Evolutionary conservation across 2,113 vertebrate species (phyloP).

Genomic region (Romanogobio albipinnatus): DNA sequence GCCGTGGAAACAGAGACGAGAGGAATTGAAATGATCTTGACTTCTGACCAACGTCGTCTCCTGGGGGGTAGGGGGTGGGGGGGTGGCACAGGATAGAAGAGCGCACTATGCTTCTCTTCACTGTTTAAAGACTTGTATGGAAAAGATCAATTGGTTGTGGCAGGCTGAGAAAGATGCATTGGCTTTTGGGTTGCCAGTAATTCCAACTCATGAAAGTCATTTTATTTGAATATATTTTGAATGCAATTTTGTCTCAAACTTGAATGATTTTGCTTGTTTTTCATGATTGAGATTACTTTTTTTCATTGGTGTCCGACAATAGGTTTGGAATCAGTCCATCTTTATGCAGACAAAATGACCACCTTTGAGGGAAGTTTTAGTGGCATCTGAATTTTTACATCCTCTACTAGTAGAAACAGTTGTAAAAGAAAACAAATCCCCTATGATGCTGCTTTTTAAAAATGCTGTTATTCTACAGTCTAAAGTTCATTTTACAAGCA

Average conservation of each 20-base stretch:
- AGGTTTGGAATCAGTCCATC: neutral
- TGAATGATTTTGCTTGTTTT: neutral
- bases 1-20: constrained; percentile 65
- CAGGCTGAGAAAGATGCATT: constrained; percentile 68
- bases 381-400: neutral
- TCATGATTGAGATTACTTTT: neutral
- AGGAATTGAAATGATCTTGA: constrained; percentile 80
- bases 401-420: neutral
- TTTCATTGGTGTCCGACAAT: constrained; percentile 2
- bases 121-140: constrained; percentile 75
- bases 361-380: neutral
- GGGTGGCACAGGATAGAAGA: constrained; percentile 62
- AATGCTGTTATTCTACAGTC: neutral
- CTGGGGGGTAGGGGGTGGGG: constrained; percentile 54
- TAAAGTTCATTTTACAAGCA: neutral
- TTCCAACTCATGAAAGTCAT: constrained; percentile 71
- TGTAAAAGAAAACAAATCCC: neutral
- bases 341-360: constrained; percentile 16
- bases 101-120: constrained; percentile 71
- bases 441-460: neutral
- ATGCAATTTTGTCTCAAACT: constrained; percentile 49
- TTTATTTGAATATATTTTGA: constrained; percentile 71
- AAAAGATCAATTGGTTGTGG: constrained; percentile 80
- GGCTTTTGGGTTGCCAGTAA: constrained; percentile 68
- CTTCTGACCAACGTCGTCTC: constrained; percentile 78